Percentiles rank a stretch among this genome's conserved stretches.
Evolutionary conservation across 2,888 invertebrate species (phyloP).

Genomic region (Apotomis betuletana): DNA sequence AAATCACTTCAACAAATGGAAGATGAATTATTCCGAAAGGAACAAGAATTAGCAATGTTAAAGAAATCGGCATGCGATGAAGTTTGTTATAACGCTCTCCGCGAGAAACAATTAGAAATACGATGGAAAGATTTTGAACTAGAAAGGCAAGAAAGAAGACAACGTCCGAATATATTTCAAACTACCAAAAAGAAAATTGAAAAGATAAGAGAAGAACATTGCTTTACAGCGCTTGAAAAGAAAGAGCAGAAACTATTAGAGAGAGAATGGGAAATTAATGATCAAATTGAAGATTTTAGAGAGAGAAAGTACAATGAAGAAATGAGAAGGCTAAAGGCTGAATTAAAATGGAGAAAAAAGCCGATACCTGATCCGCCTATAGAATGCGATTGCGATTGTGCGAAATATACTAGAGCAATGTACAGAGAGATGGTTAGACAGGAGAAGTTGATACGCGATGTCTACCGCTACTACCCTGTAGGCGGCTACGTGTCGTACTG

Average conservation of each 20-base stretch:
- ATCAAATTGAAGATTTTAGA: constrained; percentile 12
- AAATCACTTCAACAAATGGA: constrained; percentile 10
- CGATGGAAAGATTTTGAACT: constrained; percentile 22
- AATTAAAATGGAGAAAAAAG: constrained; percentile 9
- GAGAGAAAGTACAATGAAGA: constrained; percentile 3
- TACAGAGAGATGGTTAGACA: background rate
- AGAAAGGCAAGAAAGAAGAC: constrained; percentile 7
- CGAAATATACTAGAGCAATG: constrained; percentile 4
- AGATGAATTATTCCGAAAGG: constrained; percentile 13
- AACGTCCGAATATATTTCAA: background rate
- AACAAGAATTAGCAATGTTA: constrained; percentile 18
- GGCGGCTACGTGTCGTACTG: constrained; percentile 17
- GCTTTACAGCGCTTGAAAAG: constrained; percentile 10
- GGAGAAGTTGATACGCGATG: background rate
- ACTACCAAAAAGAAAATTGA: background rate
- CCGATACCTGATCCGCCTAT: background rate
- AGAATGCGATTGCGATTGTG: constrained; percentile 25
- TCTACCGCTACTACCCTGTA: background rate
- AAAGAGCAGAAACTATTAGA: constrained; percentile 18
- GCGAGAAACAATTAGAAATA: constrained; percentile 23
- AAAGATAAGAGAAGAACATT: background rate
- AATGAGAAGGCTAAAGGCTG: background rate
- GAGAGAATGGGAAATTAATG: constrained; percentile 4
- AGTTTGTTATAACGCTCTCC: constrained; percentile 8
- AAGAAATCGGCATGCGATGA: constrained; percentile 13